Evolutionary conservation across 30 jellyfish, hydroid and myxozoan genomes (phyloP), one percentile per base, ranked within the genome.

Genomic region (Sanderia malayensis): DNA sequence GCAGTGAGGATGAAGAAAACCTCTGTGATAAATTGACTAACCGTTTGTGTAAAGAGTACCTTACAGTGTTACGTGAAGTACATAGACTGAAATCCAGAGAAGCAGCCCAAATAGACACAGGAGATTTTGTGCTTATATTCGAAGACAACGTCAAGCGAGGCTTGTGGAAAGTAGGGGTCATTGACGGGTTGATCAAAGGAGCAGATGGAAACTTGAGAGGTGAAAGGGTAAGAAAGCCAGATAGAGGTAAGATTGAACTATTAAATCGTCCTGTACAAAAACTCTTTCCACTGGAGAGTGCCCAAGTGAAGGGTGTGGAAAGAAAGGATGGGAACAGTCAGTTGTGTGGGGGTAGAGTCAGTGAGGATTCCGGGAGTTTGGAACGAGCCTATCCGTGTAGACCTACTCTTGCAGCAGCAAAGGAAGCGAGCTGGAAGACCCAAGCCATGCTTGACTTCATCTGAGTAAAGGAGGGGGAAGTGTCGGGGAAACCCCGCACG

Each of bases 231-330:
- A 29, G 74, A 23, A 53, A 23, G 52, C 31, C 84, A 17, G 59
- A 60, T 4, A 71, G 58, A 24, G 57, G 74, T 47, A 71, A 71
- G 84, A 17, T 31, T 10, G 84, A 47, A 37, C 28, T 29, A 9
- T 71, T 47, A 28, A 44, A 58, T 47, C 76, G 78, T 15, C 76
- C 84, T 19, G 28, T 71, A 4, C 84, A 71, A 37, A 71, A 71
- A 53, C 84, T 71, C 53, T 71, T n/a, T 71, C 84, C 84, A 19
- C 31, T 71, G 24, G 84, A 71, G 67, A 71, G 25, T 47, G 84
- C 61, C 61, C 13, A 62, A 26, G 55, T 62, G 74, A 57, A 57
- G n/a, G 27, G 68, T 6, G 9, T 24, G 22, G 31, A 57, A 57
- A 57, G 68, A 57, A 57, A 57, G 27, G 68, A 57, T n/a, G 31